Base-by-base conservation (phyloP, 53 echinoderm and acorn worm species). In the Echinometra lucunter region DNA sequence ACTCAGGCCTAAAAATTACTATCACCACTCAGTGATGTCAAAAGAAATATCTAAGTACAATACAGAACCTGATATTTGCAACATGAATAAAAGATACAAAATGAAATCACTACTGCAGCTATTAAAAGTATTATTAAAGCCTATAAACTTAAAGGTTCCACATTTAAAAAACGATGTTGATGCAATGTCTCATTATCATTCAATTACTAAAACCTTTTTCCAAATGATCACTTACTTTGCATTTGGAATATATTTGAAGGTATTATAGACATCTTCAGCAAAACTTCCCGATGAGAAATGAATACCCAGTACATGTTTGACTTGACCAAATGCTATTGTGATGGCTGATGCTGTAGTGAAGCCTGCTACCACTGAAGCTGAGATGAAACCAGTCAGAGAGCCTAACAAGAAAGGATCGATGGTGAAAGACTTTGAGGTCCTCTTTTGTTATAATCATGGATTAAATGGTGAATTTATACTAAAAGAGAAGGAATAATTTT, bases 291-390 rank as follows among this genome's bases (percentile, higher is more conserved):
- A 96, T 37, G 93, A 44, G 93, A 96, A 99, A 30, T 95, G 94
- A 8, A 99, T 81, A 40, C 99, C 99, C 34, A 99, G 96, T 35
- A 99, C 28, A 78, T 98, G 96, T 89, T 95, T 96, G 74, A 98
- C 96, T 58, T 98, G 98, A 34, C 99, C 99, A 80, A 96, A 93
- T 23, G 95, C 99, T 3, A 99, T 99, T 4, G 99, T 97, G 78
- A 99, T 88, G 42, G 99, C 99, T 11, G 99, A 97, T 37, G 97
- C 98, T 66, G 99, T 96, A 4, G 98, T 99, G 89, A 99, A 99
- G 0, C 97, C 99, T 2, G 99, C 96, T n/a, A 99, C 96, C n/a
- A 99, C 99, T 3, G 97, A 94, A 4, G 96, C 96, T 13, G 98
- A 98, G 40, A 99, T 98, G 27, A 97, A 98, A 72, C 96, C 96